Conservation (phyloP, 1,140 invertebrate genomes). For the Sitodiplosis mosellana region DNA sequence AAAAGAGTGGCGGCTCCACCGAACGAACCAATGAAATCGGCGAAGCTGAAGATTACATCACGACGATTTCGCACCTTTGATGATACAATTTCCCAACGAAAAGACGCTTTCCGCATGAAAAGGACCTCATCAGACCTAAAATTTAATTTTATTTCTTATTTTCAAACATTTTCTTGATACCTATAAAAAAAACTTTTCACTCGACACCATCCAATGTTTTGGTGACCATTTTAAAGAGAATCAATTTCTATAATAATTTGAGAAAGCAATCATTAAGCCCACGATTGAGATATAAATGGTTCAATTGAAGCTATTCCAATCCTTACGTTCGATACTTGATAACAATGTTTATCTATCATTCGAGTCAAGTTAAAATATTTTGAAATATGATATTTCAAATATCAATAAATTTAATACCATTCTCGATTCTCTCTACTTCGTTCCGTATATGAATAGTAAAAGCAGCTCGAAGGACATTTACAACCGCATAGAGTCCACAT, state of each 20-base stretch:
- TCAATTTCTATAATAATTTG: conserved; percentile 17
- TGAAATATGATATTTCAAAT: too few species aligned
- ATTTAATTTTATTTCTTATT: not conserved
- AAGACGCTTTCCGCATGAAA: conserved; percentile 3
- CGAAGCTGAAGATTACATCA: conserved; percentile 25
- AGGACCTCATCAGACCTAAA: conserved; percentile 8
- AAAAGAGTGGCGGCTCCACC: conserved; percentile 1
- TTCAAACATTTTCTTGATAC: not conserved
- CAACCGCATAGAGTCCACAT: conserved; percentile 23
- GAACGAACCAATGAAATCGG: conserved; percentile 13
- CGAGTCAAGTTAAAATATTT: too few species aligned
- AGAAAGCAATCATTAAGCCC: conserved; percentile 20
- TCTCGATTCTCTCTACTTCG: too few species aligned
- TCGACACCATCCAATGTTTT: too few species aligned
- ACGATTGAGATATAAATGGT: conserved; percentile 25
- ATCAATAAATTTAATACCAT: too few species aligned
- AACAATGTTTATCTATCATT: too few species aligned
- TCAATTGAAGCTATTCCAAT: too few species aligned
- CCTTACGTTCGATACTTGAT: too few species aligned
- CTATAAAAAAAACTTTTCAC: not conserved
- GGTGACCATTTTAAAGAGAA: too few species aligned
- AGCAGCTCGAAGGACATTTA: conserved; percentile 5
- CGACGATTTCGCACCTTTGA: conserved; percentile 22
- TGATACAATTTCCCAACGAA: conserved; percentile 21
- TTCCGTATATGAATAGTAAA: too few species aligned